Conservation (phyloP, 1,140 invertebrate species). For the Scaptomyza montana region DNA sequence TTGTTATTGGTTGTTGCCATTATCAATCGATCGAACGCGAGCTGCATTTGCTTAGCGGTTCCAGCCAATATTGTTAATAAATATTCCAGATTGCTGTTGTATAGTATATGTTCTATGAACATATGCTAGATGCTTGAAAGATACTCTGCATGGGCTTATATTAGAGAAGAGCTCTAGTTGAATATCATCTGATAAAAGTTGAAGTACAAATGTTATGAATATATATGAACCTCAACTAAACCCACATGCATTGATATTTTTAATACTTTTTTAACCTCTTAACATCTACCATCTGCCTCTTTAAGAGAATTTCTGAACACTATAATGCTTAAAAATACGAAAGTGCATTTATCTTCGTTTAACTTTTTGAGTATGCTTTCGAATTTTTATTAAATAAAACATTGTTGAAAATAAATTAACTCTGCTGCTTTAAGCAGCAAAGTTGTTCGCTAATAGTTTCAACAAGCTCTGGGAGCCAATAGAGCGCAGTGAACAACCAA, state of each 20-base stretch:
- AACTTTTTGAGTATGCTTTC: neutral
- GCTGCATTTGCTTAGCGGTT: slow-evolving; percentile 75
- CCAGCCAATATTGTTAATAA: slow-evolving; percentile 73
- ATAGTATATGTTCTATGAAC: slow-evolving; percentile 41
- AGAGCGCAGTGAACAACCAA: neutral
- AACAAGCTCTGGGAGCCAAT: neutral
- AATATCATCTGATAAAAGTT: neutral
- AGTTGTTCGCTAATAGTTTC: neutral
- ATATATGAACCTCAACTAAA: no score
- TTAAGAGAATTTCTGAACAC: no score
- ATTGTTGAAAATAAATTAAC: neutral
- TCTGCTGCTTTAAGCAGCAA: neutral
- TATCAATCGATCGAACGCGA: slow-evolving; percentile 81
- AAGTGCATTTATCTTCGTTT: neutral
- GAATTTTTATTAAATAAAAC: neutral
- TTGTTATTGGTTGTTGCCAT: slow-evolving; percentile 63
- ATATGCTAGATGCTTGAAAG: slow-evolving; percentile 25
- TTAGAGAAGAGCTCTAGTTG: neutral
- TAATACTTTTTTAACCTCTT: no score
- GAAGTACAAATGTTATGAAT: neutral
- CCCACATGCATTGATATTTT: no score
- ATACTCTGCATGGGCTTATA: slow-evolving; percentile 29
- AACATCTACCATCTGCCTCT: no score
- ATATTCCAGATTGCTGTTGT: slow-evolving; percentile 69
- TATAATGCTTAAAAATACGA: neutral